Evolutionary conservation across 1,140 invertebrate genomes (phyloP).

Genomic region (Manduca sexta): DNA sequence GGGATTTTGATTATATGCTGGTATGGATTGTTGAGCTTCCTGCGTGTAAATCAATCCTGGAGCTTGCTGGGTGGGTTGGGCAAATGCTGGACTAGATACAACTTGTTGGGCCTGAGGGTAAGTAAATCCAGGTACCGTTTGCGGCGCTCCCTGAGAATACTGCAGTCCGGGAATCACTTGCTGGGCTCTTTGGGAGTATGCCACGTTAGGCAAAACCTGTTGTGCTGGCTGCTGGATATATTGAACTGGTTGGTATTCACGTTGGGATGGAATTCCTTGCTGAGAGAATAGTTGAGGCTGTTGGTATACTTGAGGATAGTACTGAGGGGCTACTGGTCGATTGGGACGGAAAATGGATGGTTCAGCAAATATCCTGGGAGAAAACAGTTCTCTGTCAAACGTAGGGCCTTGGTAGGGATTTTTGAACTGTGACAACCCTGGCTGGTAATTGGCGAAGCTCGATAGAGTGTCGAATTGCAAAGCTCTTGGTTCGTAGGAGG

Average conservation of each 20-base stretch:
- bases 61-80: too few relatives aligned
- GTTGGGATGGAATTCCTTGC: neutral
- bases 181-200: neutral
- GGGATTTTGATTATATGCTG: too few relatives aligned
- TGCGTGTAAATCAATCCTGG: too few relatives aligned
- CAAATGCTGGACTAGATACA: too few relatives aligned
- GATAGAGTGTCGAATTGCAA: neutral
- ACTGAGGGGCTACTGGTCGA: neutral
- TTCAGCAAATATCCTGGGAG: neutral
- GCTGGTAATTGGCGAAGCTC: neutral
- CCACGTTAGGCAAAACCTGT: too few relatives aligned
- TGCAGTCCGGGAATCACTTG: neutral
- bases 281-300: neutral
- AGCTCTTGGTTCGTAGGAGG: neutral
- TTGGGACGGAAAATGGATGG: neutral
- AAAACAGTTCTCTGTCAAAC: neutral
- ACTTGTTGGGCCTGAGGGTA: too few relatives aligned
- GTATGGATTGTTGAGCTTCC: too few relatives aligned
- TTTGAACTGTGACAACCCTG: neutral
- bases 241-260: neutral
- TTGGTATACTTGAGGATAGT: neutral
- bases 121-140: too few relatives aligned
- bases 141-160: neutral
- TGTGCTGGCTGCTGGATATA: neutral
- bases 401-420: neutral